Evolutionary conservation across 2,797 vertebrate genomes (phyloP).

Genomic region (Diglossa cyanea): DNA sequence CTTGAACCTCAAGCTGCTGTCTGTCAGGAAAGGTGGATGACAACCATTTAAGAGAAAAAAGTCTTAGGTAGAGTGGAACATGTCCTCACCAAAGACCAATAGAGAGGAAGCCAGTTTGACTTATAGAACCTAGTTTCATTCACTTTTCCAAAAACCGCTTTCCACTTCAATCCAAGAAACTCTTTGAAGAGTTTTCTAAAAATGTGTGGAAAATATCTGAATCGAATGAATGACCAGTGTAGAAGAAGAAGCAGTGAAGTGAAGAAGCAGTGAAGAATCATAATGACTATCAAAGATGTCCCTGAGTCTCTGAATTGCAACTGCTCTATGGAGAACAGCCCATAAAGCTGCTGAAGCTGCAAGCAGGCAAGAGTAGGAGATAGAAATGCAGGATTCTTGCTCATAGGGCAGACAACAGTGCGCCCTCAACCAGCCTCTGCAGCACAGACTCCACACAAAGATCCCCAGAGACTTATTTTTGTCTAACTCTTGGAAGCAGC

Average conservation of each 20-base stretch:
- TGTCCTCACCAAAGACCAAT: fast-evolving
- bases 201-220: background rate
- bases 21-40: background rate
- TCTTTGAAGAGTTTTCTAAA: background rate
- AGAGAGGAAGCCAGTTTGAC: background rate
- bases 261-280: background rate
- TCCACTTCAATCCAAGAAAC: background rate
- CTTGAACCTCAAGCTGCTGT: background rate
- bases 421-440: constrained; percentile 5
- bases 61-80: background rate
- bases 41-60: background rate
- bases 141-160: background rate
- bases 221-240: background rate
- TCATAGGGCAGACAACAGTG: background rate
- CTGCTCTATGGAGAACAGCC: background rate
- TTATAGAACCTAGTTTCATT: background rate
- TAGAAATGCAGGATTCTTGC: background rate
- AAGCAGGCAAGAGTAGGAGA: background rate
- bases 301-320: background rate
- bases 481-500: constrained; percentile 39
- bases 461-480: constrained; percentile 38
- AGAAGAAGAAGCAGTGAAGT: background rate
- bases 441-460: constrained; percentile 21
- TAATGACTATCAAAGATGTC: background rate
- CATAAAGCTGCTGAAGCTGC: background rate